Conservation (phyloP, 2,113 vertebrate genomes). For the Sprattus sprattus region DNA sequence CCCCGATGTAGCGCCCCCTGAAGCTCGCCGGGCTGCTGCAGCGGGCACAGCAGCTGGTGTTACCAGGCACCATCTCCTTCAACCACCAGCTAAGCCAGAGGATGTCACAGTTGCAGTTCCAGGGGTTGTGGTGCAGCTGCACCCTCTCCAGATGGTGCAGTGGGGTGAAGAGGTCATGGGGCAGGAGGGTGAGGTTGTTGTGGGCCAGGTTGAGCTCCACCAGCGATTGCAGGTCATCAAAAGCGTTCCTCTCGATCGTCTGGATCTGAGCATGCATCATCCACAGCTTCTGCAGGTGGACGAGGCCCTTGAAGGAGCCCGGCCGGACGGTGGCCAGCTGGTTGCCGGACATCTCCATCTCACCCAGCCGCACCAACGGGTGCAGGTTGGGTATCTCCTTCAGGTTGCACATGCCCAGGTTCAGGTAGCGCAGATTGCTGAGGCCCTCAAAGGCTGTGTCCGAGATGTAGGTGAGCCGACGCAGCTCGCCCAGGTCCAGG, state of each 20-base stretch:
- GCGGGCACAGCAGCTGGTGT: conserved; percentile 96
- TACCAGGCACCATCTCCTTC: conserved; percentile 96
- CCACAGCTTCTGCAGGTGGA: conserved; percentile 98
- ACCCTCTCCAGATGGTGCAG: conserved; percentile 93
- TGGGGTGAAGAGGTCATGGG: conserved; percentile 98
- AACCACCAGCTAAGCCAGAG: conserved; percentile 99
- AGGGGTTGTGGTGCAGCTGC: conserved; percentile 97
- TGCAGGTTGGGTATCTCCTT: conserved; percentile 98
- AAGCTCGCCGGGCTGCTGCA: conserved; percentile 88
- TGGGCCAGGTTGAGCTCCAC: conserved; percentile 98
- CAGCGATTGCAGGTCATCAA: conserved; percentile 96
- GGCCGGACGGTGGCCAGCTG: conserved; percentile 89
- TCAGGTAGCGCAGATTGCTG: conserved; percentile 97
- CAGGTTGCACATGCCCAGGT: conserved; percentile 99
- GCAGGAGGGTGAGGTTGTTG: conserved; percentile 95
- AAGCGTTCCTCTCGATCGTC: conserved; percentile 96
- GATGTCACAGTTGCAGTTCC: conserved; percentile 99
- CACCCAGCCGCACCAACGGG: conserved; percentile 91
- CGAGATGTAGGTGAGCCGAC: conserved; percentile 96
- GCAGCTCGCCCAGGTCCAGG: conserved; percentile 93
- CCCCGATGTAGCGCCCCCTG: conserved; percentile 95
- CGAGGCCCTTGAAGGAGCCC: conserved; percentile 97
- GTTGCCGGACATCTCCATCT: conserved; percentile 98
- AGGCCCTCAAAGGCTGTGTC: conserved; percentile 99
- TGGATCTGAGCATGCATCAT: conserved; percentile 99